Conservation (phyloP, 2,113 vertebrate species). For the Hipposideros armiger region DNA sequence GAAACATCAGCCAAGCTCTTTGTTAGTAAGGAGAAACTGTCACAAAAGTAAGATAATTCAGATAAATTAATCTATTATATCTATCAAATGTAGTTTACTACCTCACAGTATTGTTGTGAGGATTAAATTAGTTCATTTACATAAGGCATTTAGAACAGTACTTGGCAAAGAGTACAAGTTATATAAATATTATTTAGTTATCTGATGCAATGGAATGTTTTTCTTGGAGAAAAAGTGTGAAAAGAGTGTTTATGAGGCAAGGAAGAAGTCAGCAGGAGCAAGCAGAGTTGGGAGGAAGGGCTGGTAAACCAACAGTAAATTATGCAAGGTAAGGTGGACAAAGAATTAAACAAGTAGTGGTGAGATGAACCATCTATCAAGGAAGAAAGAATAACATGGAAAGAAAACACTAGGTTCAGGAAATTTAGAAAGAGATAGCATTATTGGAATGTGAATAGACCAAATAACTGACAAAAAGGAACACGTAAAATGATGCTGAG, state of each 20-base stretch:
- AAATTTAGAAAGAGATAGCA: slow-evolving; percentile 30
- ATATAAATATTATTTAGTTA: slow-evolving; percentile 43
- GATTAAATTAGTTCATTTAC: slow-evolving; percentile 25
- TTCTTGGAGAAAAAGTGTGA: slow-evolving; percentile 22
- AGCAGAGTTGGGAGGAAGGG: background rate
- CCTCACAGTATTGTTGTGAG: background rate
- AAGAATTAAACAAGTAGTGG: background rate
- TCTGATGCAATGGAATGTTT: slow-evolving; percentile 24
- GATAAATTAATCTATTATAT: slow-evolving; percentile 6
- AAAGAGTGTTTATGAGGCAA: background rate
- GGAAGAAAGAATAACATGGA: background rate
- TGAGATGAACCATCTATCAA: background rate
- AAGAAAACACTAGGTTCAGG: slow-evolving; percentile 34
- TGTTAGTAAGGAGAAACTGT: slow-evolving; percentile 20
- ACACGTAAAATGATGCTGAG: slow-evolving; percentile 1
- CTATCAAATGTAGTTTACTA: slow-evolving; percentile 23
- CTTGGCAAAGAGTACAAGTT: slow-evolving; percentile 41
- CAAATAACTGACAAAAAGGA: slow-evolving; percentile 56
- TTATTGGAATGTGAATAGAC: background rate
- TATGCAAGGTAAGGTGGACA: background rate
- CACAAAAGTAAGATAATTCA: slow-evolving; percentile 49
- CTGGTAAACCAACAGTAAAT: background rate
- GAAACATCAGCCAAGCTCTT: slow-evolving; percentile 52
- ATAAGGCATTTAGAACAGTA: slow-evolving; percentile 18
- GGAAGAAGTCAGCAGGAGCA: background rate